These are phyloP conservation scores for Berghia stephanieae DNA, from an alignment of 1,140 invertebrate genomes.

Conservation along the genomic window DNA sequence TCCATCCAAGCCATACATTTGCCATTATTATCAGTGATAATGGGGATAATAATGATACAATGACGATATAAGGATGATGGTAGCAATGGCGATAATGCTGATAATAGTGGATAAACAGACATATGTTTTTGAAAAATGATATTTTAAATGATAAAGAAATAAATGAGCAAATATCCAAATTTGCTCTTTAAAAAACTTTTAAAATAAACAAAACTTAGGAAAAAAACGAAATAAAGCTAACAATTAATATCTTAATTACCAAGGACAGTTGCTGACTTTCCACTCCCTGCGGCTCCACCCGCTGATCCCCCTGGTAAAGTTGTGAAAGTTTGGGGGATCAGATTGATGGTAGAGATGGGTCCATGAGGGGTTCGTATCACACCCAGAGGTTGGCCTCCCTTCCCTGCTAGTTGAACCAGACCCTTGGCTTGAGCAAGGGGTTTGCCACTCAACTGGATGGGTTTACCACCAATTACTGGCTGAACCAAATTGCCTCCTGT, in stretches of 20 bases:
- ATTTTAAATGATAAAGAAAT: no score
- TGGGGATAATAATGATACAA: no score
- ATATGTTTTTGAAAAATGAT: no score
- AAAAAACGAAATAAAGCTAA: neutral
- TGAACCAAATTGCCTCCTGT: constrained; percentile 52
- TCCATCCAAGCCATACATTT: no score
- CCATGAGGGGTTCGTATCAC: constrained; percentile 51
- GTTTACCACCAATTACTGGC: constrained; percentile 48
- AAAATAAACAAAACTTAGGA: no score
- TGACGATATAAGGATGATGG: no score
- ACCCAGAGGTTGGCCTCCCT: constrained; percentile 46
- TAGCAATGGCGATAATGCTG: no score
- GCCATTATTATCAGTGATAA: no score
- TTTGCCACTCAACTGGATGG: constrained; percentile 49
- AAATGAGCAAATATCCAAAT: no score
- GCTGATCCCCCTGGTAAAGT: constrained; percentile 36
- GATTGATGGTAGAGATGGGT: constrained; percentile 47
- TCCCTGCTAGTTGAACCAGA: constrained; percentile 48
- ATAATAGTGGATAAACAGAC: no score
- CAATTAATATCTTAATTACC: neutral
- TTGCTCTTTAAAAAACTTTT: no score
- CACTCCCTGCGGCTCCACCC: neutral
- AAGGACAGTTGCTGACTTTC: constrained; percentile 15
- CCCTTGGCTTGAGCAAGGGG: constrained; percentile 43
- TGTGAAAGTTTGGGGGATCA: constrained; percentile 47